Conservation (phyloP, 1,140 invertebrate species). For the Mercenaria mercenaria region DNA sequence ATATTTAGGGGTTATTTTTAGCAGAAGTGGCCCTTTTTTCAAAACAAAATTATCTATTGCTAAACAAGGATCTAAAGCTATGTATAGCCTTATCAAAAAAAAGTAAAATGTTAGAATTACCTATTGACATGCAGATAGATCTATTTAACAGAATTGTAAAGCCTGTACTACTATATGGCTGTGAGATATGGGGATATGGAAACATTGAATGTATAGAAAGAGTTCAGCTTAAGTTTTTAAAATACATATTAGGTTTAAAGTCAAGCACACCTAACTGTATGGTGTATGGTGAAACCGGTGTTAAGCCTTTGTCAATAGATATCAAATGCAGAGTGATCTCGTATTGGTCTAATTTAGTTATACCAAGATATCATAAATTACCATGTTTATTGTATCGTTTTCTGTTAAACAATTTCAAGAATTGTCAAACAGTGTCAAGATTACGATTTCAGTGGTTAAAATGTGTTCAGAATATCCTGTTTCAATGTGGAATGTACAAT, state of each 20-base stretch:
- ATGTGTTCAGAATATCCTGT: slow-evolving; percentile 12
- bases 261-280: neutral
- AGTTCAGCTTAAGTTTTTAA: neutral
- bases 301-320: neutral
- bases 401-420: neutral
- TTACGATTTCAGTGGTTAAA: neutral
- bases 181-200: slow-evolving; percentile 40
- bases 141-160: slow-evolving; percentile 53
- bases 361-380: neutral
- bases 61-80: slow-evolving; percentile 27
- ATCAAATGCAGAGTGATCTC: slow-evolving; percentile 2
- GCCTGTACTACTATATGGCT: slow-evolving; percentile 44
- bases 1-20: neutral
- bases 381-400: neutral
- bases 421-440: too few species aligned
- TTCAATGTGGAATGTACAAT: slow-evolving; percentile 8
- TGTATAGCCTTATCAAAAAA: slow-evolving; percentile 38
- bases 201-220: slow-evolving; percentile 27
- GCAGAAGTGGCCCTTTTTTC: neutral
- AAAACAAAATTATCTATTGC: neutral
- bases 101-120: neutral
- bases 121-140: slow-evolving; percentile 11
- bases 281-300: too few species aligned
- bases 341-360: neutral
- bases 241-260: neutral